phyloP scores from a whole-genome alignment of 1,140 invertebrate species.

The Drosophila nigromelanica region DNA sequence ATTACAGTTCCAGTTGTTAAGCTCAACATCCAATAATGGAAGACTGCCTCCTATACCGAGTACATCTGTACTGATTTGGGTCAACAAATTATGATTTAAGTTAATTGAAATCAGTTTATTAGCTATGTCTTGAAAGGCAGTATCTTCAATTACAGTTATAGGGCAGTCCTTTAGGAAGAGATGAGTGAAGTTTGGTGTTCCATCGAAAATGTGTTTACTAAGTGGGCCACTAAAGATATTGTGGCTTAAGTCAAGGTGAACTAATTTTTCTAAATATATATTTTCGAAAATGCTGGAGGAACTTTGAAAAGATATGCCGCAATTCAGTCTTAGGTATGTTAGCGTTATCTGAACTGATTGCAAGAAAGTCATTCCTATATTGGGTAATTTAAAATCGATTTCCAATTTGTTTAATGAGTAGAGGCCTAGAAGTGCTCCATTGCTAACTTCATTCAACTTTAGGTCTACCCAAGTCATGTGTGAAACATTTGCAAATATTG shows the following conservation, averaged over 20 bases:
- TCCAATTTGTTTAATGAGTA: slow-evolving; percentile 50
- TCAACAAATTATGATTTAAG: slow-evolving; percentile 49
- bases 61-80: slow-evolving; percentile 30
- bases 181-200: slow-evolving; percentile 55
- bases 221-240: slow-evolving; percentile 51
- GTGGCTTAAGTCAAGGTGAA: slow-evolving; percentile 54
- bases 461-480: slow-evolving; percentile 46
- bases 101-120: slow-evolving; percentile 43
- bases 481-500: slow-evolving; percentile 47
- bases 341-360: slow-evolving; percentile 61
- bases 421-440: slow-evolving; percentile 54
- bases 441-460: slow-evolving; percentile 32
- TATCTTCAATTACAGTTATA: slow-evolving; percentile 41
- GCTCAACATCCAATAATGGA: slow-evolving; percentile 37
- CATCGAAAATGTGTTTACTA: slow-evolving; percentile 28
- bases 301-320: slow-evolving; percentile 29
- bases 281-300: slow-evolving; percentile 42
- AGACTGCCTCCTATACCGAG: not conserved
- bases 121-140: slow-evolving; percentile 45
- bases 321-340: slow-evolving; percentile 49
- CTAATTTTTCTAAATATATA: slow-evolving; percentile 46
- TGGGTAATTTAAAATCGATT: slow-evolving; percentile 38
- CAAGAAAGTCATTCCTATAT: slow-evolving; percentile 41
- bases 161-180: slow-evolving; percentile 38
- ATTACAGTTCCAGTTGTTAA: slow-evolving; percentile 59